Conservation (phyloP, 2,888 invertebrate genomes). For the Ischnus inquisitorius region DNA sequence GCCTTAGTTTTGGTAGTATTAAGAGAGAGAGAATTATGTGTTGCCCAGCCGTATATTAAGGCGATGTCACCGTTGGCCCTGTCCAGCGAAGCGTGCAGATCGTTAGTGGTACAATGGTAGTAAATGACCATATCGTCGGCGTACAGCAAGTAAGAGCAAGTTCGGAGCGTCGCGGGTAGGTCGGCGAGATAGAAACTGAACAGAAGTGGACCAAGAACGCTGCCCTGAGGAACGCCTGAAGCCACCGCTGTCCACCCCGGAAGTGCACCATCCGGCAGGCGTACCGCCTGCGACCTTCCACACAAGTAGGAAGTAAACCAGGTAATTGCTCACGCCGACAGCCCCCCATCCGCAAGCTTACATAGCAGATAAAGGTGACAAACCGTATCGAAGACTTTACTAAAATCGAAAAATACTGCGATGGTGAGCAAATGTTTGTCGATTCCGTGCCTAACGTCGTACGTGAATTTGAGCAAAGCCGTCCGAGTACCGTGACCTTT, state of each 20-base stretch:
- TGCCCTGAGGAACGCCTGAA: background rate
- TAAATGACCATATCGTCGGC: background rate
- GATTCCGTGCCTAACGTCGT: no score
- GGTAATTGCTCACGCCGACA: background rate
- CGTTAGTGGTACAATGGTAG: background rate
- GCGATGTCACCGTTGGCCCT: background rate
- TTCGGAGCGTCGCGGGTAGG: background rate
- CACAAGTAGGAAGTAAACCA: background rate
- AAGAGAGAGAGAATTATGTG: background rate
- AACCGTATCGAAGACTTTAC: no score
- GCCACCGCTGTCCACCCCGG: background rate
- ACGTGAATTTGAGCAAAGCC: no score
- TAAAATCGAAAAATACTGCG: no score
- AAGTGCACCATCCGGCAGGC: conserved; percentile 57
- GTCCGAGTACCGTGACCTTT: no score
- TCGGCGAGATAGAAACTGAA: background rate
- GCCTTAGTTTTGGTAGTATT: no score
- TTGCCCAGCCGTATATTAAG: background rate
- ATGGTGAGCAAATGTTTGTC: no score
- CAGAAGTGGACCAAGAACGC: background rate
- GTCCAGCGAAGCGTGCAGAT: background rate
- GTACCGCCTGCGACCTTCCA: conserved; percentile 29
- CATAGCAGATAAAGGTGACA: background rate
- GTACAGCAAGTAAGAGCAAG: background rate
- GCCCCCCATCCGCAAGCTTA: background rate